phyloP scores from a whole-genome alignment of 2,113 vertebrate genomes.

The Odontesthes bonariensis region DNA sequence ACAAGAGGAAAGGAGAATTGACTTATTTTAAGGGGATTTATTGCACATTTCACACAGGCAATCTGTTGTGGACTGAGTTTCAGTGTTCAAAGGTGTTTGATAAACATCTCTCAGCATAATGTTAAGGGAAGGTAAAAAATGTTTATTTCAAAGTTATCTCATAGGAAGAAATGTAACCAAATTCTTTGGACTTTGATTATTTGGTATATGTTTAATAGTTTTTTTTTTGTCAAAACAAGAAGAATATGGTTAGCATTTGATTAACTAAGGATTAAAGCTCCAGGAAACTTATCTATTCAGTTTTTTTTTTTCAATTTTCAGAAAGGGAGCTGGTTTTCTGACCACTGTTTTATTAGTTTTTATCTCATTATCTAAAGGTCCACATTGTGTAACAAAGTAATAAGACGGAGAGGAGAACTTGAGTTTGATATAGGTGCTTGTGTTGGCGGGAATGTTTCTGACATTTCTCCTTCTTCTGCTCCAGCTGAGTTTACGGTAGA shows the following conservation, averaged over 20 bases:
- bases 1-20: background rate
- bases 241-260: background rate
- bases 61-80: background rate
- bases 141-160: background rate
- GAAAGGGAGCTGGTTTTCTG: background rate
- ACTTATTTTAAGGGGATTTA: background rate
- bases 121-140: background rate
- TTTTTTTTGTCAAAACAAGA: background rate
- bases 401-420: background rate
- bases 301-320: background rate
- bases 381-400: too few relatives aligned
- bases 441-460: background rate
- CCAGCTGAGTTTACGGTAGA: slow-evolving; percentile 80
- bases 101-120: background rate
- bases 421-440: background rate
- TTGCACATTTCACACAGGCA: background rate
- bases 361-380: background rate
- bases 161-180: background rate
- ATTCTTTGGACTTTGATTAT: background rate
- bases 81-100: background rate
- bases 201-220: too few relatives aligned
- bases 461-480: background rate
- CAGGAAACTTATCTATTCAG: background rate
- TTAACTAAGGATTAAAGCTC: too few relatives aligned
- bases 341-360: background rate